A percentile compares a stretch with the other conserved stretches of the same genome.
Evolutionary conservation across 2,113 vertebrate species (phyloP).

Genomic region (Ariopsis seemanni): DNA sequence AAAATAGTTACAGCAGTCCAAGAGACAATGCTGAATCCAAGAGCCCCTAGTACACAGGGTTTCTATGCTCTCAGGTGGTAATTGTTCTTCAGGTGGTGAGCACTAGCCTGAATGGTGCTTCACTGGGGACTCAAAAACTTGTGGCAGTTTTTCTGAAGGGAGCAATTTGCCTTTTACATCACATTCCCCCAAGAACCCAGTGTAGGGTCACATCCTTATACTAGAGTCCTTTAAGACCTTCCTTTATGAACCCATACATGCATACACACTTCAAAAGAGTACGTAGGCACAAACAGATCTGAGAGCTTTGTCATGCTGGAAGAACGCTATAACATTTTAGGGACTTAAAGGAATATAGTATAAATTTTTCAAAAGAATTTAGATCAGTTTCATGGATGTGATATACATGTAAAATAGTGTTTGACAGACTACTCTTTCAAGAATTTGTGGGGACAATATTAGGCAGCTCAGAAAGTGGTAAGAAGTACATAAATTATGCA

Average conservation of each 20-base stretch:
- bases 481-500: background rate
- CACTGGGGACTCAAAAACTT: background rate
- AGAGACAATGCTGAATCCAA: background rate
- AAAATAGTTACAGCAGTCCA: background rate
- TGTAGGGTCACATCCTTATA: background rate
- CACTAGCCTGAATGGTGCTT: background rate
- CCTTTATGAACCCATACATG: background rate
- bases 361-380: no score
- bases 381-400: no score
- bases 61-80: background rate
- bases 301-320: background rate
- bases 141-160: background rate
- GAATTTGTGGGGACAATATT: background rate
- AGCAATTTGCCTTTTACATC: background rate
- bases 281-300: background rate
- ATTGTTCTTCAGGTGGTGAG: background rate
- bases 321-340: background rate
- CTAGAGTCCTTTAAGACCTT: background rate
- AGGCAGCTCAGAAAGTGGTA: background rate
- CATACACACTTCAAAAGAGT: background rate
- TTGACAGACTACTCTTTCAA: background rate
- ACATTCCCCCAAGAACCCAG: background rate
- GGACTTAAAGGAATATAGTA: no score
- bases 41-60: background rate
- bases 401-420: background rate